A percentile compares a stretch with the other conserved stretches of the same genome.
Evolutionary conservation across 2,888 invertebrate species (phyloP).

Genomic region (Dyspetes luteomarginatus): DNA sequence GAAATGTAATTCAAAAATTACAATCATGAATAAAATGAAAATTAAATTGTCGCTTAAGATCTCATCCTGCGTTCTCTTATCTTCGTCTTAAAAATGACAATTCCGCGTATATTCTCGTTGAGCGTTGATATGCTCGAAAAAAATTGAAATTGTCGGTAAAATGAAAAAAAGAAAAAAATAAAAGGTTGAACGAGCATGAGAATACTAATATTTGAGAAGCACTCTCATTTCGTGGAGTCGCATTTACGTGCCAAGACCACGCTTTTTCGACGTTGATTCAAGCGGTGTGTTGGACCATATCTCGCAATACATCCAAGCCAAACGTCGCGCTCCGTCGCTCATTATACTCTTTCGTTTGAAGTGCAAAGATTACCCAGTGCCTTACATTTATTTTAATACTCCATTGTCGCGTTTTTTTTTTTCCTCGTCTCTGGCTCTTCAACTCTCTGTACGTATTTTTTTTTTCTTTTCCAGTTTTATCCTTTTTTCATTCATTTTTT

Average conservation of each 20-base stretch:
- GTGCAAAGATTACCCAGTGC: constrained; percentile 71
- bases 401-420: constrained; percentile 45
- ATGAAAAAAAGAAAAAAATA: constrained; percentile 46
- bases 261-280: no score
- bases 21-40: no score
- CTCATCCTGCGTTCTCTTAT: no score
- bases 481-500: background rate
- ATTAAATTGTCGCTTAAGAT: no score
- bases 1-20: no score
- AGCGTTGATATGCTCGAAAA: background rate
- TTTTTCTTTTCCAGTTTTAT: background rate
- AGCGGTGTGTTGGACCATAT: no score
- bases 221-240: constrained; percentile 70
- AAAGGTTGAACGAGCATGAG: constrained; percentile 47
- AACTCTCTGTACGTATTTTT: no score
- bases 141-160: constrained; percentile 63
- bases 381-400: constrained; percentile 69
- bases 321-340: background rate
- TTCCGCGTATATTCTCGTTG: no score
- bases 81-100: no score
- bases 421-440: constrained; percentile 7
- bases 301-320: constrained; percentile 21
- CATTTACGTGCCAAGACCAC: constrained; percentile 44
- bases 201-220: constrained; percentile 75
- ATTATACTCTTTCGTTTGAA: constrained; percentile 45